Conservation (phyloP, 2,113 vertebrate genomes). For the Lophotis ruficrista region DNA sequence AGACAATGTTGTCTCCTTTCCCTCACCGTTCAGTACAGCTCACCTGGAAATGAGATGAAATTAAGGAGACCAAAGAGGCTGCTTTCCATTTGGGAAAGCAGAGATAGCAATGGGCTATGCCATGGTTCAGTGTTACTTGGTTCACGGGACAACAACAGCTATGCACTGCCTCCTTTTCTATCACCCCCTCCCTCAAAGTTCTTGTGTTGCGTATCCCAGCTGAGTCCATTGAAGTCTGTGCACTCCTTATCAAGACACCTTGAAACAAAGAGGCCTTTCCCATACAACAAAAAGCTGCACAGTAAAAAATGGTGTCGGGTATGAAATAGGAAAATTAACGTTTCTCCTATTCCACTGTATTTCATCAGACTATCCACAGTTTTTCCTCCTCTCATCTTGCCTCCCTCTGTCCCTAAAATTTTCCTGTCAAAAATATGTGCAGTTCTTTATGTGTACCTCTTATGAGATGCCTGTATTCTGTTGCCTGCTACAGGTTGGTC, state of each 20-base stretch:
- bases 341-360: not conserved
- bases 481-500: not conserved
- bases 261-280: not conserved
- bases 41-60: not conserved
- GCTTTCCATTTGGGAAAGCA: not conserved
- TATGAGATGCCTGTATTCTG: not conserved
- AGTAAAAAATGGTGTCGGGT: not conserved
- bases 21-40: not conserved
- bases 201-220: not conserved
- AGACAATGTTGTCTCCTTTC: not conserved
- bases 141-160: rapidly evolving
- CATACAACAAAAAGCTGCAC: not conserved
- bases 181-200: not conserved
- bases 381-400: not conserved
- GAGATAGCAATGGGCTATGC: not conserved
- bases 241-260: not conserved
- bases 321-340: not conserved
- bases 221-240: not conserved
- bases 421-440: not conserved
- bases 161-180: not conserved
- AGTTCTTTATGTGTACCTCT: not conserved
- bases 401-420: not conserved
- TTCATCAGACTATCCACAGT: not conserved
- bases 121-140: not conserved
- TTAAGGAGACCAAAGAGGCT: not conserved